Evolutionary conservation across 1,140 invertebrate genomes (phyloP).

Genomic region (Drosophila seguyi): DNA sequence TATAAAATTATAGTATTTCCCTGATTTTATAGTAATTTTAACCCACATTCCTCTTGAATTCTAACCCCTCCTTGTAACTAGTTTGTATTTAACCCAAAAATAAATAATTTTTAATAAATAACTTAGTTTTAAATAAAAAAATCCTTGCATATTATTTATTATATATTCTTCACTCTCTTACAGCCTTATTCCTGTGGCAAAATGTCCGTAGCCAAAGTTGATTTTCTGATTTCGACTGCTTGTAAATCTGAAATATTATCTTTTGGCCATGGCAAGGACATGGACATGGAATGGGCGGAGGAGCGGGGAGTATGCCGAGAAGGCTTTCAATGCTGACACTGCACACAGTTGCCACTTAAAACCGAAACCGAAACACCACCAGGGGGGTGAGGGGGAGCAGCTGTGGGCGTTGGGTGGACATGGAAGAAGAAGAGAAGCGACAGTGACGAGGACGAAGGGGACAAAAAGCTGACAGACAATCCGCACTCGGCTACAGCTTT

Average conservation of each 20-base stretch:
- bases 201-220: conserved; percentile 17
- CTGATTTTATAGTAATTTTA: not conserved
- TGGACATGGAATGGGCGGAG: not conserved
- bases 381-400: conserved; percentile 6
- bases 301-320: too few relatives aligned
- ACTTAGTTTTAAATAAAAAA: not conserved
- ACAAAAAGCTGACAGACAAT: conserved; percentile 50
- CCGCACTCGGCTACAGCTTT: conserved; percentile 33
- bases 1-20: not conserved
- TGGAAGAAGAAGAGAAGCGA: conserved; percentile 23
- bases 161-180: not conserved
- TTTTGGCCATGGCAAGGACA: conserved; percentile 43
- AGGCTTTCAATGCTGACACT: conserved; percentile 67
- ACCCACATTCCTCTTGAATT: not conserved
- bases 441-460: conserved; percentile 52
- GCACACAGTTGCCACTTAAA: conserved; percentile 75
- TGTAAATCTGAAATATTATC: conserved; percentile 74
- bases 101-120: not conserved
- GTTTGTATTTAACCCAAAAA: not conserved
- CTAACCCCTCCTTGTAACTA: not conserved
- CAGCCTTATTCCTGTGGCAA: not conserved
- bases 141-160: not conserved
- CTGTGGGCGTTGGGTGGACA: conserved; percentile 8
- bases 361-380: conserved; percentile 65
- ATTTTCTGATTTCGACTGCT: conserved; percentile 43